Evolutionary conservation across 2,888 invertebrate genomes (phyloP), one percentile per base, ranked within the genome.

Genomic region (Sericinus montela): DNA sequence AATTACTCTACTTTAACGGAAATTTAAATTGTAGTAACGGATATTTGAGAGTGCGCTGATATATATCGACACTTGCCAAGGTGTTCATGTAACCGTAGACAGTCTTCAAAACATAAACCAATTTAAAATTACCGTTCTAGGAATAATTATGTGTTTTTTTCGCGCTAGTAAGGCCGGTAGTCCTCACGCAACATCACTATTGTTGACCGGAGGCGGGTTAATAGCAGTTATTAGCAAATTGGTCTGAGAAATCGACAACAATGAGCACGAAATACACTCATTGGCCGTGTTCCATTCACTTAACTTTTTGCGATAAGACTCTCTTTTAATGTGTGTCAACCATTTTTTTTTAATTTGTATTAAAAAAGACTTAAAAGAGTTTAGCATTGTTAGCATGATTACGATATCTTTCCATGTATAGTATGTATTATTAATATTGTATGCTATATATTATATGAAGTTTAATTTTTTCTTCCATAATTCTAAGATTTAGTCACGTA

Each of bases 41-140:
- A 49, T 53, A 54, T 14, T 28, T 10, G 37, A 29, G 13, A 13
- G 65, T 60, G 65, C 60, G 57, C 59, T 59, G 60, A 61, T n/a
- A n/a, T n/a, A 68, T 65, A 67, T 65, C 64, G 67, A 63, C 71
- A 66, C 68, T 67, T 61, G 64, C 65, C 68, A 69, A 67, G 74
- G 72, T 75, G 76, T 69, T 62, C 59, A 66, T 70, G 74, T 69
- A 75, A 80, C 81, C 79, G 79, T 79, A 75, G 62, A 59, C 69
- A 63, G 68, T 74, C 70, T 65, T 67, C 70, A 66, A 67, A 56
- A 57, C 58, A 68, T 69, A 64, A 75, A 75, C 75, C 75, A 75
- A 84, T 83, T 78, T 71, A 67, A 68, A 78, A 76, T 78, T 83
- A 84, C 83, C 83, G 86, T 84, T 86, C 80, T 76, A 66, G 72